Conservation (phyloP, 2,888 invertebrate genomes). For the Hydroisotoma schaefferi region DNA sequence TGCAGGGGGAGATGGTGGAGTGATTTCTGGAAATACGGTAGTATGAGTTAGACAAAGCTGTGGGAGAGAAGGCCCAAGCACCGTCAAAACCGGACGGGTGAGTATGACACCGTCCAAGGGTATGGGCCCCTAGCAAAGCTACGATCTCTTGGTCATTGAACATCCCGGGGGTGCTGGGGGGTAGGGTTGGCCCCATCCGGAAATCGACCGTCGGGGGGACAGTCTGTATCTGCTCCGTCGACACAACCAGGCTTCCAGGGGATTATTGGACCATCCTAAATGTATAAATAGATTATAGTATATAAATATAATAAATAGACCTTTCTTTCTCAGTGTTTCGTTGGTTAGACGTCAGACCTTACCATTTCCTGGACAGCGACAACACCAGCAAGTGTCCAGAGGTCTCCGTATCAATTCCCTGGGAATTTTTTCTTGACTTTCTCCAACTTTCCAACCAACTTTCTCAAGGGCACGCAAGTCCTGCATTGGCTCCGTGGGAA, state of each 20-base stretch:
- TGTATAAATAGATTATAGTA: neutral
- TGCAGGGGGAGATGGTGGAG: too few species aligned
- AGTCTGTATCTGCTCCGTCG: slow-evolving; percentile 37
- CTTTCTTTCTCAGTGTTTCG: too few species aligned
- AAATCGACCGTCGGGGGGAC: slow-evolving; percentile 38
- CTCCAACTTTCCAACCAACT: slow-evolving; percentile 36
- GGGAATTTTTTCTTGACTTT: slow-evolving; percentile 34
- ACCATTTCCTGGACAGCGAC: slow-evolving; percentile 41
- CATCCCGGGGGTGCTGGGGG: slow-evolving; percentile 36
- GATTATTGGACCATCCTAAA: slow-evolving; percentile 39
- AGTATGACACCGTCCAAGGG: slow-evolving; percentile 35
- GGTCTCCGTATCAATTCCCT: slow-evolving; percentile 36
- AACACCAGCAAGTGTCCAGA: slow-evolving; percentile 38
- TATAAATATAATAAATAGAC: too few species aligned
- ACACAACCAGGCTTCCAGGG: slow-evolving; percentile 33
- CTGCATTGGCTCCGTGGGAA: slow-evolving; percentile 37
- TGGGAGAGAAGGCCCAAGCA: slow-evolving; percentile 37
- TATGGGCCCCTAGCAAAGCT: slow-evolving; percentile 36
- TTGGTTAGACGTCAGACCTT: too few species aligned
- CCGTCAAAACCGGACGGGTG: slow-evolving; percentile 40
- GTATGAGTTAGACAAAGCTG: slow-evolving; percentile 35
- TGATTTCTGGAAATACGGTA: too few species aligned
- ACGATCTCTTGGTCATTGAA: slow-evolving; percentile 41
- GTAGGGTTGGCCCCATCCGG: slow-evolving; percentile 38
- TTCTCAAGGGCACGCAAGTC: slow-evolving; percentile 33